Evolutionary conservation across 2,797 vertebrate genomes (phyloP), one percentile per base, ranked within the genome.

Genomic region (Myotis myotis): DNA sequence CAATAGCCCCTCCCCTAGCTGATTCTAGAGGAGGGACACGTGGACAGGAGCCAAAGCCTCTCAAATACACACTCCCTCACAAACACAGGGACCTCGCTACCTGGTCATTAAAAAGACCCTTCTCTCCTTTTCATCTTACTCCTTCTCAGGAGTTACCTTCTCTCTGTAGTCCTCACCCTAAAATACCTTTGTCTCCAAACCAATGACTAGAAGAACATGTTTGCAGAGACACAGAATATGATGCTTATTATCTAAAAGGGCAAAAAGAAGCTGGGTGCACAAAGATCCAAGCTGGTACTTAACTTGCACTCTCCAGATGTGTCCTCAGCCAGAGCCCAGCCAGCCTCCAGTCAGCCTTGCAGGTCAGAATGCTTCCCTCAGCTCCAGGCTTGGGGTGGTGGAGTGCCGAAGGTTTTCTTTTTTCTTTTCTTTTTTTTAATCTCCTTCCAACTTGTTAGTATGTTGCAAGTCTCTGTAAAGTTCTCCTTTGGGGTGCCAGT

Each of bases 401-500:
- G 79, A 78, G 28, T 41, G 85, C 0, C 91, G 83, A 91, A 84
- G 93, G 66, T 23, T 80, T 55, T 55, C 80, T 80, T 70, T 78
- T 57, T 44, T 30, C 30, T 64, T 36, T n/a, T 20, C 36, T 23
- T 23, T 53, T 20, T 81, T 72, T 64, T 49, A 74, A 71, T 91
- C 83, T 57, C 90, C 25, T 88, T 94, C 85, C 95, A 94, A 97
- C 89, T 95, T 96, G 94, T 94, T 93, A 76, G 84, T 90, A 8
- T 72, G 91, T 53, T 89, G 88, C 76, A 89, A 88, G 95, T 92
- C 94, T 97, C 95, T 33, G 53, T 87, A 94, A 91, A 98, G 93
- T 96, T 97, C 96, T 96, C 97, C 96, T 93, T 25, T 28, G 71
- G 92, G 78, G 57, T 91, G 74, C 85, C 93, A 57, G 71, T 87